These are phyloP conservation scores for Meta bourneti DNA, from an alignment of 2,888 invertebrate species.

Conservation along the genomic window DNA sequence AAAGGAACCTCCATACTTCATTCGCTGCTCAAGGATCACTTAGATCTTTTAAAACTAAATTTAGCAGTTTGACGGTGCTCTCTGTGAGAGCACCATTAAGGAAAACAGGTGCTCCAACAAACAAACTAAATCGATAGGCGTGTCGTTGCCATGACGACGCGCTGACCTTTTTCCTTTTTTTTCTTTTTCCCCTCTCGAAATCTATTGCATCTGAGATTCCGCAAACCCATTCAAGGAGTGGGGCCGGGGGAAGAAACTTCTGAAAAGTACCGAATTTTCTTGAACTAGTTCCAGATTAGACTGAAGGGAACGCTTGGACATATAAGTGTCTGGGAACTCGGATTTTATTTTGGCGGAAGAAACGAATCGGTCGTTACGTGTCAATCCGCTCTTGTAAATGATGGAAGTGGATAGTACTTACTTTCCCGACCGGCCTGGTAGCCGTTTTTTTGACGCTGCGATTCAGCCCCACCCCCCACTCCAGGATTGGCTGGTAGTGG, in stretches of 20 bases:
- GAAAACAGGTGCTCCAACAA: constrained; percentile 58
- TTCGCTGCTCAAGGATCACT: not conserved
- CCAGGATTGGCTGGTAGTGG: too few relatives aligned
- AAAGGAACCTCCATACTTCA: not conserved
- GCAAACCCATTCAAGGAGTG: not conserved
- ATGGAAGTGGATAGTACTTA: too few relatives aligned
- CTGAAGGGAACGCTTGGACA: not conserved
- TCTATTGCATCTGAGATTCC: constrained; percentile 41
- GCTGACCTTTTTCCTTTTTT: constrained; percentile 19
- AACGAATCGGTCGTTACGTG: too few relatives aligned
- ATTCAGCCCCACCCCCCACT: too few relatives aligned
- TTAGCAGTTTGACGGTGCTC: constrained; percentile 7
- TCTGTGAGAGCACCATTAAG: constrained; percentile 36
- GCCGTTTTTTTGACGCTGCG: too few relatives aligned
- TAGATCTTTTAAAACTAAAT: constrained; percentile 16
- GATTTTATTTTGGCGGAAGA: too few relatives aligned
- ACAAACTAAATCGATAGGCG: constrained; percentile 56
- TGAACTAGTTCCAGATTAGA: not conserved
- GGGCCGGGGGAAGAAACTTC: not conserved
- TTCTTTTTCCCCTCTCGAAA: constrained; percentile 26
- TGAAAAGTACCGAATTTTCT: not conserved
- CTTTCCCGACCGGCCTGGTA: too few relatives aligned
- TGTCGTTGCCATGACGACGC: constrained; percentile 46
- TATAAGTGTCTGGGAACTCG: not conserved
- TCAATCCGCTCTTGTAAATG: too few relatives aligned